Evolutionary conservation across 1,140 invertebrate genomes (phyloP), one percentile per base, ranked within the genome.

Genomic region (Drosophila pectinifera): DNA sequence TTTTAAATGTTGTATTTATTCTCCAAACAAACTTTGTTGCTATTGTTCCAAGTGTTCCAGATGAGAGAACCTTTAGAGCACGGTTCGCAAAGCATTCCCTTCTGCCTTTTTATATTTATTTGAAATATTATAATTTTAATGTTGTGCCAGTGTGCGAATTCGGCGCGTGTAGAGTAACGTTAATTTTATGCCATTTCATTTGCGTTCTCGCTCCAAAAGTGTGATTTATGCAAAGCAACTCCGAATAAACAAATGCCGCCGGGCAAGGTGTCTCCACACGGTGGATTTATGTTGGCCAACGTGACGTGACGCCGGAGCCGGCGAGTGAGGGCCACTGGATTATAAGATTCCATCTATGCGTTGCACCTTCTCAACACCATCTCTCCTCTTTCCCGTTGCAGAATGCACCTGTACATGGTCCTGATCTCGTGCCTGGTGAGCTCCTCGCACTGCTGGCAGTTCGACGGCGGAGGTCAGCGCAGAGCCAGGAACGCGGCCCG

Each of bases 391-490:
- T 64, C 38, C 22, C n/a, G 13, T 83, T 80, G 4, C 65, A 91
- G 90, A 26, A 91, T 91, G 90, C 83, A 85, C 20, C 74, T 89
- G 64, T 86, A 86, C 11, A 69, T 92, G 39, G 80, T 80, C 42
- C 62, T 91, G 54, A 91, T 92, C 53, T 92, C 89, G 18, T 82
- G 89, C 65, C 78, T 92, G 58, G 76, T 88, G 13, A 80, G 73
- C 73, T 73, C 91, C 22, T 70, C 86, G 10, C 90, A 92, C 51
- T 91, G 91, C 72, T 92, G 91, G 91, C 91, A 92, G 53, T 92
- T 92, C 38, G 91, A 92, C 79, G 89, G 80, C 18, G 84, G 89
- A 61, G 89, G 86, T 41, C 65, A 70, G 11, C 61, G 55, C 14
- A 31, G 70, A 73, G 20, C 74, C 14, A 62, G 79, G 18, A 80